phyloP scores from a whole-genome alignment of 2,113 vertebrate species.

The Sakesphorus luctuosus region DNA sequence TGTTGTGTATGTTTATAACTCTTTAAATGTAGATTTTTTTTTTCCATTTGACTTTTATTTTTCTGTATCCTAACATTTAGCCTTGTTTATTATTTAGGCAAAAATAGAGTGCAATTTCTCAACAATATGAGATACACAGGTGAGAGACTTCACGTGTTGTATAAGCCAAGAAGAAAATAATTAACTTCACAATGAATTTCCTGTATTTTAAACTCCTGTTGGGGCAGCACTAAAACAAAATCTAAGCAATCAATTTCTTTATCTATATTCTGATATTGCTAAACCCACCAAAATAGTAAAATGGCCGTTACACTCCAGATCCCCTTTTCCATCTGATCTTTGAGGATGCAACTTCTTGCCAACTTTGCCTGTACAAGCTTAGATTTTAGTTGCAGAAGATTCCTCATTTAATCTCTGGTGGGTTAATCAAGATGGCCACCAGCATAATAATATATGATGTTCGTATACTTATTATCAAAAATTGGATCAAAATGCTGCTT shows the following conservation, averaged over 20 bases:
- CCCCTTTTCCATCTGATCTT: not conserved
- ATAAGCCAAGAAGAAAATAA: not conserved
- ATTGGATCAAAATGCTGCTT: not conserved
- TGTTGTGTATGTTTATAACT: not conserved
- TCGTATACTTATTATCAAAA: not conserved
- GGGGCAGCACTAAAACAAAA: not conserved
- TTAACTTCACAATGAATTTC: not conserved
- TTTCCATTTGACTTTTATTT: not conserved
- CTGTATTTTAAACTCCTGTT: not conserved
- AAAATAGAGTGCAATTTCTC: not conserved
- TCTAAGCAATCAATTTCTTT: not conserved
- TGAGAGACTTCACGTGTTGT: not conserved
- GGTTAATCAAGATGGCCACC: not conserved
- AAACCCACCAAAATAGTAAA: not conserved
- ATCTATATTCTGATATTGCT: not conserved
- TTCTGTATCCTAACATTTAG: not conserved
- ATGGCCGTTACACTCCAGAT: not conserved
- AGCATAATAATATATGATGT: not conserved
- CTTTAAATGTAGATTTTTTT: not conserved
- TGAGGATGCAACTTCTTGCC: not conserved
- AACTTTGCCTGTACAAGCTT: not conserved
- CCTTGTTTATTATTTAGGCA: not conserved
- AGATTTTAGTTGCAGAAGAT: not conserved
- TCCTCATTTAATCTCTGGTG: not conserved
- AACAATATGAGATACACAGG: not conserved